Conservation (phyloP, 2,113 vertebrate species). For the Hippopotamus amphibius region DNA sequence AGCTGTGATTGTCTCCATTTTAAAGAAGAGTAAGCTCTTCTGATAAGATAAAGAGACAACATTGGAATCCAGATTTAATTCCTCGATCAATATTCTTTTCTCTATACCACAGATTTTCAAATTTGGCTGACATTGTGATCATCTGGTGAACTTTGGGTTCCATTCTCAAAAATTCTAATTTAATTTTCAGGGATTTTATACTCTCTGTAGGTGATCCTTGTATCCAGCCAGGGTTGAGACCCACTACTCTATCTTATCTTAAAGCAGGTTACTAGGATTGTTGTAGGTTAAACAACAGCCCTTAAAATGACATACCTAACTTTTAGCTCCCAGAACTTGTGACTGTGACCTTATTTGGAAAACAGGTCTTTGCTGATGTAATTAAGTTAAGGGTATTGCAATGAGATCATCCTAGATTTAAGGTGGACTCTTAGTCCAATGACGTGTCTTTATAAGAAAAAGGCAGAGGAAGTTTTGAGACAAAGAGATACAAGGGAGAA, state of each 20-base stretch:
- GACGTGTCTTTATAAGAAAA: neutral
- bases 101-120: neutral
- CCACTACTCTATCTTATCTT: neutral
- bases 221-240: neutral
- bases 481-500: neutral
- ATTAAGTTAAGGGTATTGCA: neutral
- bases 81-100: neutral
- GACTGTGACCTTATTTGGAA: neutral
- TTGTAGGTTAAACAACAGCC: neutral
- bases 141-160: neutral
- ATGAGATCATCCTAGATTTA: neutral
- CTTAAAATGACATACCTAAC: neutral
- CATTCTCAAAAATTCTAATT: neutral
- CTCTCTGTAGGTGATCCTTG: neutral
- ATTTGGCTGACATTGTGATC: neutral
- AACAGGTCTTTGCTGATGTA: neutral
- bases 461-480: neutral
- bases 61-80: neutral
- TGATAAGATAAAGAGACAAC: neutral
- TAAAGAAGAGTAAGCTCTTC: neutral
- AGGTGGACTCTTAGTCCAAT: neutral
- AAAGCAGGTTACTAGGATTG: neutral
- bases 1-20: neutral
- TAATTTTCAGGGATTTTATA: neutral
- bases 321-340: neutral